Evolutionary conservation across 1,140 invertebrate species (phyloP), one percentile per base, ranked within the genome.

Genomic region (Ectropis grisescens): DNA sequence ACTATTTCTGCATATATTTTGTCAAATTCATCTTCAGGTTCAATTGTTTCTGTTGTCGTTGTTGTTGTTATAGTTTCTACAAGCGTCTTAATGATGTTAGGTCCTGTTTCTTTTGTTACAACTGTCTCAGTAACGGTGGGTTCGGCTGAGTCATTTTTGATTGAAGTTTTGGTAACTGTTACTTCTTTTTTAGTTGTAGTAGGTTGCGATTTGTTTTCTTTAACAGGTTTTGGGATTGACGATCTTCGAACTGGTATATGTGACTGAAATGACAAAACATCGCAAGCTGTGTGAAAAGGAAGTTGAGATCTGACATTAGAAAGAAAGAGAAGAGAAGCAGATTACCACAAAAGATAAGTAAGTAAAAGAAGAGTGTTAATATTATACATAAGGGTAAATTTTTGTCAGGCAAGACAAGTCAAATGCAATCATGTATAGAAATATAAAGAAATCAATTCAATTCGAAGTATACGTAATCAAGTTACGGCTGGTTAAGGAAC

Each of bases 1-100:
- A 61, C 41, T 16, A 72, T 55, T 55, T 70, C 67, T 31, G 66
- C 62, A 31, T 65, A 79, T 34, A 79, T 40, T 49, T 66, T 79
- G 4, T 79, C 71, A 23, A 79, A 79, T 53, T 79, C 71, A 6
- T 74, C 69, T 11, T 74, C 65, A 2, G 53, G 15, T 44, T 6
- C 16, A 19, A 8, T 26, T 0, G 8, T 42, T 8, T 28, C 19
- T 29, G 33, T 41, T 2, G 27, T n/a, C 28, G 2, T 8, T 29
- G 38, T n/a, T 3, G 16, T 19, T 19, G 3, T 19, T 19, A 8
- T 19, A 5, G 14, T 8, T 29, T 19, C 12, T 27, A 11, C 12
- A 11, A 19, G 3, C 28, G 12, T 29, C 10, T 3, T 26, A 11
- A 26, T 26, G 4, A n/a, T 30, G 19, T 11, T 9, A 12, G 30